Evolutionary conservation across 2,888 invertebrate species (phyloP).

Genomic region (Fabriciana adippe): DNA sequence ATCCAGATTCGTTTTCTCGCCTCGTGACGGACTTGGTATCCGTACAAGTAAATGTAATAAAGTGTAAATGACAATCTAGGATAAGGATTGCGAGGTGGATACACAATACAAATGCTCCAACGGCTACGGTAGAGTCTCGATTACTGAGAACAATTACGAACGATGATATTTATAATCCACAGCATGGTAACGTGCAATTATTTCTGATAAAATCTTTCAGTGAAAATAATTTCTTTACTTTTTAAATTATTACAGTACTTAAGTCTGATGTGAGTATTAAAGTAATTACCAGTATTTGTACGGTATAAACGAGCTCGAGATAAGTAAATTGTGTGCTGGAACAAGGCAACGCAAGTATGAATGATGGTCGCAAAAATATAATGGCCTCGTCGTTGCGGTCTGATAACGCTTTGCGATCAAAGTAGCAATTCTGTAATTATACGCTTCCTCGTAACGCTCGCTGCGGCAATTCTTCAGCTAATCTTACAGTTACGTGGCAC

Average conservation of each 20-base stretch:
- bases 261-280: constrained; percentile 39
- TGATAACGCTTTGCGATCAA: constrained; percentile 60
- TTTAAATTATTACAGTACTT: constrained; percentile 41
- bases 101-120: constrained; percentile 3
- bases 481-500: constrained; percentile 43
- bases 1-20: constrained; percentile 39
- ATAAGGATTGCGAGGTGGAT: constrained; percentile 13
- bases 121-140: not conserved
- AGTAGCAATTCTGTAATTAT: constrained; percentile 57
- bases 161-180: constrained; percentile 14
- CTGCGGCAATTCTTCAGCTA: constrained; percentile 26
- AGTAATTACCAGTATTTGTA: constrained; percentile 46
- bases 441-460: constrained; percentile 54
- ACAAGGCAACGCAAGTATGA: constrained; percentile 46
- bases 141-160: constrained; percentile 14
- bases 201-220: constrained; percentile 34
- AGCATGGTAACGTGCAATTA: constrained; percentile 13
- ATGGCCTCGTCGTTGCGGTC: constrained; percentile 60
- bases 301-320: constrained; percentile 54
- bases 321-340: constrained; percentile 50
- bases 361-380: constrained; percentile 62
- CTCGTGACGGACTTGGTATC: constrained; percentile 20
- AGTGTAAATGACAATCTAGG: constrained; percentile 20
- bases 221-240: constrained; percentile 34
- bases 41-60: constrained; percentile 20